A percentile compares a stretch with the other conserved stretches of the same genome.
phyloP scores from a whole-genome alignment of 92 coral and sea anemone genomes.

The Parazoanthus darwini region DNA sequence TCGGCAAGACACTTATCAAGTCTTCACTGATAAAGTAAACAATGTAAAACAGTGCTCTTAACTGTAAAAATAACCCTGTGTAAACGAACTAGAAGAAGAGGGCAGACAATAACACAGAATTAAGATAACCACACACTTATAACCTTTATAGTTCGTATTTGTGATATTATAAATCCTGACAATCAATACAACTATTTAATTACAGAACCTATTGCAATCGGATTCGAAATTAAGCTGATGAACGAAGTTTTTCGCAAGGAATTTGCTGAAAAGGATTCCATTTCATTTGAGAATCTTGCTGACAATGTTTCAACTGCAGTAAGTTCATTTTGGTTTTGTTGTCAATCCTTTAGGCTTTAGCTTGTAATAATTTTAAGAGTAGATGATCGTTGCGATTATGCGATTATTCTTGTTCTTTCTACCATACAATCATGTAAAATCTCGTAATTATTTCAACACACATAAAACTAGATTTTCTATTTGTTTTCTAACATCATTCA shows the following conservation, averaged over 20 bases:
- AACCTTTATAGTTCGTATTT: not conserved
- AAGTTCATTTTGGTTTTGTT: not conserved
- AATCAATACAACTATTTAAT: not conserved
- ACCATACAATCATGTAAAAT: not conserved
- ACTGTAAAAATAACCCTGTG: not conserved
- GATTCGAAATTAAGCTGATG: not conserved
- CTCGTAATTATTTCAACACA: no score
- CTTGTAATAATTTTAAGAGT: not conserved
- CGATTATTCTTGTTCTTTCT: not conserved
- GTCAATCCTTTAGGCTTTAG: not conserved
- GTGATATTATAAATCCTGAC: not conserved
- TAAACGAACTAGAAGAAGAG: no score
- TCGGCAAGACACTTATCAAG: not conserved
- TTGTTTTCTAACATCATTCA: no score
- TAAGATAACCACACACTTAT: not conserved
- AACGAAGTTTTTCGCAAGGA: not conserved
- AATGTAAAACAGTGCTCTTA: not conserved
- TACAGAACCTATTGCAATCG: not conserved
- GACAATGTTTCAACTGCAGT: constrained; percentile 9
- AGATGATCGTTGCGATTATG: not conserved
- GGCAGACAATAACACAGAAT: not conserved
- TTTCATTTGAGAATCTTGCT: constrained; percentile 2
- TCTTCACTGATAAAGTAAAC: not conserved
- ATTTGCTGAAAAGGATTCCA: not conserved
- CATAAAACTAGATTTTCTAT: no score